Percentiles rank a stretch among this genome's conserved stretches.
phyloP scores from a whole-genome alignment of 2,888 invertebrate genomes.

The Carpatolechia fugitivella region DNA sequence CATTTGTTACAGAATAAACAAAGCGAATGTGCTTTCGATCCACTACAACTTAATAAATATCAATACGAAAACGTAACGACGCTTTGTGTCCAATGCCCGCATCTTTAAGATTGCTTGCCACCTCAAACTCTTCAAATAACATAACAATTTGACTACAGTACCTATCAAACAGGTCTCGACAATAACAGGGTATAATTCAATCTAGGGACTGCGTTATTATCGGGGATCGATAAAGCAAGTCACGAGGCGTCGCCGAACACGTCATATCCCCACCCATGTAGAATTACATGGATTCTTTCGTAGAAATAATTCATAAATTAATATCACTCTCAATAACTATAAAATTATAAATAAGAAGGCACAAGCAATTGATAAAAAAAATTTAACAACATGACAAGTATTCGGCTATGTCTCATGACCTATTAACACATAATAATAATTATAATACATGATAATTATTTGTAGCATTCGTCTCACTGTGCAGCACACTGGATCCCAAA shows the following conservation, averaged over 20 bases:
- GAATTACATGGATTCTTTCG: constrained; percentile 16
- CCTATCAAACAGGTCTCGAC: constrained; percentile 47
- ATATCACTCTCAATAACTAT: constrained; percentile 71
- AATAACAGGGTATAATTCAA: constrained; percentile 53
- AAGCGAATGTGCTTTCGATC: constrained; percentile 73
- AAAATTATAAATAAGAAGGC: constrained; percentile 75
- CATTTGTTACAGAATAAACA: constrained; percentile 76
- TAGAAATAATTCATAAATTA: constrained; percentile 74
- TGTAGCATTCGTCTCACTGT: constrained; percentile 76
- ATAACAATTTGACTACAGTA: constrained; percentile 61
- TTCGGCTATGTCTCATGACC: constrained; percentile 70
- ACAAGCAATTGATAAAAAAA: constrained; percentile 75
- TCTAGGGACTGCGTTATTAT: constrained; percentile 50
- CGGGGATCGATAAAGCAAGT: constrained; percentile 69
- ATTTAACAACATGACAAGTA: constrained; percentile 59
- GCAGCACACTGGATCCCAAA: constrained; percentile 73
- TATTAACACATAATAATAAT: constrained; percentile 68
- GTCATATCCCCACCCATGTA: constrained; percentile 38
- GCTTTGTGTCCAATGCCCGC: constrained; percentile 69
- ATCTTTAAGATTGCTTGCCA: constrained; percentile 65
- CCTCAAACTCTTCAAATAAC: constrained; percentile 53
- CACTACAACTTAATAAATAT: constrained; percentile 69
- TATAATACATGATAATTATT: constrained; percentile 69
- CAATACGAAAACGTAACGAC: constrained; percentile 56
- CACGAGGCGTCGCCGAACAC: constrained; percentile 67